phyloP scores from a whole-genome alignment of 2,888 invertebrate species.

The Caenorhabditis sp. region DNA sequence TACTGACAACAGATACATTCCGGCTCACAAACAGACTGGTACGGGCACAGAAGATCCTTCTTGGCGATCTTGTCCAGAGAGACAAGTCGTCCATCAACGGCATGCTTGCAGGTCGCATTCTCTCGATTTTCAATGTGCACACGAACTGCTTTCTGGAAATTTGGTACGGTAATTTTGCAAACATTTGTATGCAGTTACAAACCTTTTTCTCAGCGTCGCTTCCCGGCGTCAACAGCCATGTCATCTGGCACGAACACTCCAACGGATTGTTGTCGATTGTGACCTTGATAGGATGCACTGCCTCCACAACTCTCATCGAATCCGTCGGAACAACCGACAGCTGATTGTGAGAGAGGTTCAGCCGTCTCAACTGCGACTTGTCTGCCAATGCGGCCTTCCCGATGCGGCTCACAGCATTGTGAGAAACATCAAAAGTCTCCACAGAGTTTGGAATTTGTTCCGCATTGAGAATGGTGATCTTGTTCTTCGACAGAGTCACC shows the following conservation, averaged over 20 bases:
- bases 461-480: conserved; percentile 67
- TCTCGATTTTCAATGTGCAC: conserved; percentile 90
- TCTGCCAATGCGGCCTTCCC: conserved; percentile 55
- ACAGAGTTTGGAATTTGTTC: conserved; percentile 71
- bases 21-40: conserved; percentile 88
- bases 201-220: conserved; percentile 10
- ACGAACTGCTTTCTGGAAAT: conserved; percentile 81
- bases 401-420: conserved; percentile 53
- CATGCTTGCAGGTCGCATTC: conserved; percentile 90
- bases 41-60: conserved; percentile 75
- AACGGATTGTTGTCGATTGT: conserved; percentile 88
- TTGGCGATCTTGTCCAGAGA: conserved; percentile 50
- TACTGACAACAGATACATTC: conserved; percentile 94
- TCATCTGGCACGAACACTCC: conserved; percentile 93
- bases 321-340: conserved; percentile 53
- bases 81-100: conserved; percentile 86
- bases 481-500: conserved; percentile 69
- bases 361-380: conserved; percentile 57
- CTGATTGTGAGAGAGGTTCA: conserved; percentile 66
- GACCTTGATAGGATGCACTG: conserved; percentile 63
- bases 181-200: neutral
- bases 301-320: conserved; percentile 57
- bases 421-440: conserved; percentile 66
- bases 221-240: conserved; percentile 89
- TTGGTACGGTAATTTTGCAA: neutral